phyloP scores from a whole-genome alignment of 2,113 vertebrate genomes.

The Leucoraja erinaceus region DNA sequence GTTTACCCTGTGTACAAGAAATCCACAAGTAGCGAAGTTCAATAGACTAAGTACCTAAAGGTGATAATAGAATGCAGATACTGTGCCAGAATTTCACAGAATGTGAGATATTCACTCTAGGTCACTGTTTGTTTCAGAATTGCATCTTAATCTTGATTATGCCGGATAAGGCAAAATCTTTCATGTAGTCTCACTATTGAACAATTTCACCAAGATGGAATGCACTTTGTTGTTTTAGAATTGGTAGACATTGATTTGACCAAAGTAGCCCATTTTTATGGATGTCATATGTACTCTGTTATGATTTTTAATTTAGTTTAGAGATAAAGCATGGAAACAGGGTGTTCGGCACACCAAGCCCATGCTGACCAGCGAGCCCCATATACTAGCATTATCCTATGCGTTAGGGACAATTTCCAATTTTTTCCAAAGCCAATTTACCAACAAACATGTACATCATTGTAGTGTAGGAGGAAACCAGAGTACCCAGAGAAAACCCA shows the following conservation, averaged over 20 bases:
- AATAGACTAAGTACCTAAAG: background rate
- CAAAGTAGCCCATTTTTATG: background rate
- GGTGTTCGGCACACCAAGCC: no score
- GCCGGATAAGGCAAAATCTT: no score
- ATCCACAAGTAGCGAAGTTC: background rate
- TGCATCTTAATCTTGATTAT: background rate
- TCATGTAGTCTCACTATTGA: background rate
- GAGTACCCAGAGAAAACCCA: no score
- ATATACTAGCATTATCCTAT: no score
- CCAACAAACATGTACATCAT: no score
- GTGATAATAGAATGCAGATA: background rate
- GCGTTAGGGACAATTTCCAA: no score
- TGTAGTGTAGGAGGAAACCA: no score
- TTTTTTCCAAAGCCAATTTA: no score
- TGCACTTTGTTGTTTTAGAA: background rate
- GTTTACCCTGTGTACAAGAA: background rate
- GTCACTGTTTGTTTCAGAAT: background rate
- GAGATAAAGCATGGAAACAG: no score
- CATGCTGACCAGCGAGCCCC: no score
- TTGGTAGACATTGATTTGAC: background rate
- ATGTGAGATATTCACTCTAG: background rate
- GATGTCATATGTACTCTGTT: background rate
- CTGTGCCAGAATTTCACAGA: background rate
- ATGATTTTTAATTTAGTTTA: no score
- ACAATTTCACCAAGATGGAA: background rate